Evolutionary conservation across 2,113 vertebrate species (phyloP).

Genomic region (Apistogramma diplotaenia): DNA sequence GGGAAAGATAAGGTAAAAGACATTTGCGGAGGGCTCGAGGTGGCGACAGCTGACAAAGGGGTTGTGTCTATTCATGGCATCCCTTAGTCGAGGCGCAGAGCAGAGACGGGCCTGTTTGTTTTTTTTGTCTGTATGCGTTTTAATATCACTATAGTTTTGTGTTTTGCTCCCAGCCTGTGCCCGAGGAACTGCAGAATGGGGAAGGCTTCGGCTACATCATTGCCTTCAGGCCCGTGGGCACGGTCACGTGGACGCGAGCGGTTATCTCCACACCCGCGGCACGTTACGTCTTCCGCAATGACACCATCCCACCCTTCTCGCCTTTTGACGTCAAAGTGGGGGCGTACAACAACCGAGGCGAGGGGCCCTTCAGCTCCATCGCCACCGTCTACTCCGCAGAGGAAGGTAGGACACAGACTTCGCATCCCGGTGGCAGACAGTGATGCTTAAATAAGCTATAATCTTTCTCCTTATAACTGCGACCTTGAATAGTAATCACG

Average conservation of each 20-base stretch:
- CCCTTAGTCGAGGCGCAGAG: background rate
- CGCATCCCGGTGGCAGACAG: background rate
- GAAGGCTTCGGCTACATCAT: conserved; percentile 94
- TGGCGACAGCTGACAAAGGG: background rate
- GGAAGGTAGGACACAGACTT: conserved; percentile 79
- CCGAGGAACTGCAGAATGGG: conserved; percentile 93
- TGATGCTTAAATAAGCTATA: conserved; percentile 36
- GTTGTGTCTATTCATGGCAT: conserved; percentile 6
- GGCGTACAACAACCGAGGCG: conserved; percentile 91
- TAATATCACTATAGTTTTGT: conserved; percentile 86
- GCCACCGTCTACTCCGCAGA: conserved; percentile 89
- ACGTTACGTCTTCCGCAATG: conserved; percentile 87
- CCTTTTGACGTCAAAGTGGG: conserved; percentile 93
- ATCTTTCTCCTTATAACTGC: conserved; percentile 39
- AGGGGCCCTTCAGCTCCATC: conserved; percentile 91
- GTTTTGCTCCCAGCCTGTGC: conserved; percentile 86
- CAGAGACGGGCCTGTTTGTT: conserved; percentile 66
- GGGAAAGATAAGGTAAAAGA: conserved; percentile 24
- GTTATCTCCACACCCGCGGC: conserved; percentile 84
- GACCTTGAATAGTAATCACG: conserved; percentile 72
- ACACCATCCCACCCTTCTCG: conserved; percentile 88
- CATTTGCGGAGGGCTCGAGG: conserved; percentile 8
- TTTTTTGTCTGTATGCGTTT: conserved; percentile 79
- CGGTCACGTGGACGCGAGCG: conserved; percentile 88
- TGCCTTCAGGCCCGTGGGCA: conserved; percentile 85